Evolutionary conservation across 2,797 vertebrate species (phyloP).

Genomic region (Spatula versicolor): DNA sequence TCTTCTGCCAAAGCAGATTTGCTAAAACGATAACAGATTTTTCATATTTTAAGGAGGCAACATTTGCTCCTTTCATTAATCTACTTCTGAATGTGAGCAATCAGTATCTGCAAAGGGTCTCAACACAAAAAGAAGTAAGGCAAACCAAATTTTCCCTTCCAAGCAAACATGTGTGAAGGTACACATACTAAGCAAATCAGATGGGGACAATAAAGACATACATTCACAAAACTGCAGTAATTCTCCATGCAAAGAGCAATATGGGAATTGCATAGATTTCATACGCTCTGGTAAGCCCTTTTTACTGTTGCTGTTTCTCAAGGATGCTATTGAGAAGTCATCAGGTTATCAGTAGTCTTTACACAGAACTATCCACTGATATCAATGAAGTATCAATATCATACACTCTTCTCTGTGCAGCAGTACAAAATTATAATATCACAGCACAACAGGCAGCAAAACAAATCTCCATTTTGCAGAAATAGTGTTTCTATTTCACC

Average conservation of each 20-base stretch:
- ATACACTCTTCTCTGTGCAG: not conserved
- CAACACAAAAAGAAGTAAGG: not conserved
- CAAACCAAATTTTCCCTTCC: not conserved
- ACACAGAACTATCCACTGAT: not conserved
- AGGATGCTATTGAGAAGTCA: not conserved
- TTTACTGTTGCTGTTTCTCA: not conserved
- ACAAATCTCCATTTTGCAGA: not conserved
- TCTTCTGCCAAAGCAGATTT: slow-evolving; percentile 87
- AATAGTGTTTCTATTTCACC: not conserved
- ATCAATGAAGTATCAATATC: not conserved
- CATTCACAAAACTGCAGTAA: not conserved
- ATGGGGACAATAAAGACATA: not conserved
- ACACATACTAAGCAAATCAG: not conserved
- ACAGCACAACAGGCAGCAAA: not conserved
- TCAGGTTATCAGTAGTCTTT: not conserved
- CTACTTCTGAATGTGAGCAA: not conserved
- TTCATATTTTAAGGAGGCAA: slow-evolving; percentile 2
- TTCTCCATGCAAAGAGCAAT: not conserved
- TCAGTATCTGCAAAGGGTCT: not conserved
- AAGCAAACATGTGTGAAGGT: not conserved
- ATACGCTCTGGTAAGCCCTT: not conserved
- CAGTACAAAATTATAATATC: not conserved
- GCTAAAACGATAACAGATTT: slow-evolving; percentile 77
- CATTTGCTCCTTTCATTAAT: not conserved
- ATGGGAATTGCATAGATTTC: not conserved